Evolutionary conservation across 2,888 invertebrate species (phyloP).

Genomic region (Nephrotoma flavescens): DNA sequence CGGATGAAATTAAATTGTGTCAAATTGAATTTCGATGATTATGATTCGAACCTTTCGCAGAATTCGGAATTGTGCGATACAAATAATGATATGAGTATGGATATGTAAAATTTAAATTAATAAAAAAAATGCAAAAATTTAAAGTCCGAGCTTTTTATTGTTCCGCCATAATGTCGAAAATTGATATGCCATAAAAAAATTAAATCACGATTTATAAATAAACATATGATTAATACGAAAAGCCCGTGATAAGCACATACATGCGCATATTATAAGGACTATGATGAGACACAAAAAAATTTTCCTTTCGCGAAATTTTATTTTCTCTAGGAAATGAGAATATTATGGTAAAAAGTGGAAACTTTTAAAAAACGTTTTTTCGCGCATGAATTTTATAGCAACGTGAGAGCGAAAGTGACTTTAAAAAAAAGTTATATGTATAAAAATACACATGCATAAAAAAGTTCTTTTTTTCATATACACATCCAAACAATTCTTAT

Average conservation of each 20-base stretch:
- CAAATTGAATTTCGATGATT: slow-evolving; percentile 25
- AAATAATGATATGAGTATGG: slow-evolving; percentile 26
- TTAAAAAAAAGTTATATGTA: neutral
- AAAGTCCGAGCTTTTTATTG: neutral
- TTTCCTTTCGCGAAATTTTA: neutral
- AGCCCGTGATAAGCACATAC: neutral
- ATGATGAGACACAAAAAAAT: neutral
- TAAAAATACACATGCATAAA: neutral
- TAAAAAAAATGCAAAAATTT: neutral
- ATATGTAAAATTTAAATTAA: slow-evolving; percentile 16
- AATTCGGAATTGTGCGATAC: slow-evolving; percentile 15
- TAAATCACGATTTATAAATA: neutral
- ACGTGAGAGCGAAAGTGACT: neutral
- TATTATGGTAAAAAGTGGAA: neutral
- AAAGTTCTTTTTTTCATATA: neutral
- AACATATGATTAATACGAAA: neutral
- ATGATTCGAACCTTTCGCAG: slow-evolving; percentile 18
- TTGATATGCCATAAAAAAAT: neutral
- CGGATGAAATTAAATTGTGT: slow-evolving; percentile 13
- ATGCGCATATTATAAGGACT: neutral
- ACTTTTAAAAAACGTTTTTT: neutral
- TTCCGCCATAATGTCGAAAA: neutral
- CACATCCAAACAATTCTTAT: neutral
- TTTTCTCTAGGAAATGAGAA: neutral
- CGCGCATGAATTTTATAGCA: neutral